Percentiles rank a stretch among this genome's conserved stretches.
These are phyloP conservation scores for Procapra przewalskii DNA, from an alignment of 2,113 vertebrate genomes.

Conservation along the genomic window DNA sequence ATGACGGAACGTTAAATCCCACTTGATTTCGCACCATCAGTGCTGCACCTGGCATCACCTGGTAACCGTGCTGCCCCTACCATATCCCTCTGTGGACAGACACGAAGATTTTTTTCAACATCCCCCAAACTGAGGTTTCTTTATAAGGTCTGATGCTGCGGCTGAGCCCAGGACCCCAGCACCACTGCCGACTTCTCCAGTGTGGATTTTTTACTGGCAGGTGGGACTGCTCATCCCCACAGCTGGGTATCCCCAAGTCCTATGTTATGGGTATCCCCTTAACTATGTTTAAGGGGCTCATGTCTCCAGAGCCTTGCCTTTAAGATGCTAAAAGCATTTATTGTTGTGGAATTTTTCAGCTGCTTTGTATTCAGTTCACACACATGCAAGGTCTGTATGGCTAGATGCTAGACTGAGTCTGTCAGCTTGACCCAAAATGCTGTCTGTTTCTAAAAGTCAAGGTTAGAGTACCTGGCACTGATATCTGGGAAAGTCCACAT, in stretches of 20 bases:
- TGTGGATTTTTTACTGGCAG: neutral
- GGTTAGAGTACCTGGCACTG: neutral
- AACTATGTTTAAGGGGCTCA: neutral
- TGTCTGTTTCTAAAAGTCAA: neutral
- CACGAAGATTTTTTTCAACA: neutral
- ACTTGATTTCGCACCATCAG: neutral
- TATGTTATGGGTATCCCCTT: neutral
- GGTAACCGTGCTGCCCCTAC: neutral
- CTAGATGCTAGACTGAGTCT: neutral
- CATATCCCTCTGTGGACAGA: neutral
- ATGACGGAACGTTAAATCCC: neutral
- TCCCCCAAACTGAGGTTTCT: neutral
- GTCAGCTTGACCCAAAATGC: neutral
- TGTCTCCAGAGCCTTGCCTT: neutral
- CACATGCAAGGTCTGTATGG: neutral
- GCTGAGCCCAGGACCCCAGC: neutral
- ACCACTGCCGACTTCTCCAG: neutral
- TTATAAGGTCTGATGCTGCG: neutral
- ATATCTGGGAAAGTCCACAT: neutral
- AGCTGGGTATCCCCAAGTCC: neutral
- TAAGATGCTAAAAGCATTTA: neutral
- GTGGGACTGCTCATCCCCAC: neutral
- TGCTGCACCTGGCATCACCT: neutral
- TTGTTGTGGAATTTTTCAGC: neutral
- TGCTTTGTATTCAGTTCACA: neutral